Evolutionary conservation across 23 tunicate species (phyloP), one percentile per base, ranked within the genome.

Genomic region (Ascidia mentula): DNA sequence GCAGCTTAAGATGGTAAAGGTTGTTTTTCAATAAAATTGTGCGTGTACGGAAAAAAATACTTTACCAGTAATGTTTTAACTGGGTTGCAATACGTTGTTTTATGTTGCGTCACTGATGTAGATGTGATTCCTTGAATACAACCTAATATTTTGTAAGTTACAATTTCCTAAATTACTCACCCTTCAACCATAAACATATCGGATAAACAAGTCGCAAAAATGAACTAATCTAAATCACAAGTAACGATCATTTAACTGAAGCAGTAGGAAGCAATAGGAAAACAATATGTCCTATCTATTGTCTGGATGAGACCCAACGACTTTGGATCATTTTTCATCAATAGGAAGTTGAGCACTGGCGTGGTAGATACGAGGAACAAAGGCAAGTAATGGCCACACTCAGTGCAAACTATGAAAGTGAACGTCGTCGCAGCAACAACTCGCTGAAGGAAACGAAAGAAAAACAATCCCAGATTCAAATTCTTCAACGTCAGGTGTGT

Each of bases 381-480:
- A 59, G 85, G 30, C 85, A 72, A 72, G 77, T 75, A 20, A 32
- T 72, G 35, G 88, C 84, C 26, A 60, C 79, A 0, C 72, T 84
- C 0, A 80, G 80, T 73, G 82, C 86, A 5, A 80, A 85, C 40
- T 70, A 75, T 69, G 88, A 84, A 78, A 84, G 61, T 31, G 87
- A 82, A 40, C 60, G 78, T 37, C 84, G 81, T 18, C 78, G 81
- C 32, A 83, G 81, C 32, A 83, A 84, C 46, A 60, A 59, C 78
- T 36, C 46, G 3, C 38, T 31, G 9, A 36, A 22, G 32, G 82
- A 79, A 46, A 84, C 69, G 69, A 90, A 80, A 46, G 89, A 90
- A 76, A 84, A 90, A 36, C 80, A 77, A 79, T 88, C 88, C 6
- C 86, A 84, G 73, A 84, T 85, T 0, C 76, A 69, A 40, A 45